These are phyloP conservation scores for Ectemnius continuus DNA, from an alignment of 2,888 invertebrate genomes.

Conservation along the genomic window DNA sequence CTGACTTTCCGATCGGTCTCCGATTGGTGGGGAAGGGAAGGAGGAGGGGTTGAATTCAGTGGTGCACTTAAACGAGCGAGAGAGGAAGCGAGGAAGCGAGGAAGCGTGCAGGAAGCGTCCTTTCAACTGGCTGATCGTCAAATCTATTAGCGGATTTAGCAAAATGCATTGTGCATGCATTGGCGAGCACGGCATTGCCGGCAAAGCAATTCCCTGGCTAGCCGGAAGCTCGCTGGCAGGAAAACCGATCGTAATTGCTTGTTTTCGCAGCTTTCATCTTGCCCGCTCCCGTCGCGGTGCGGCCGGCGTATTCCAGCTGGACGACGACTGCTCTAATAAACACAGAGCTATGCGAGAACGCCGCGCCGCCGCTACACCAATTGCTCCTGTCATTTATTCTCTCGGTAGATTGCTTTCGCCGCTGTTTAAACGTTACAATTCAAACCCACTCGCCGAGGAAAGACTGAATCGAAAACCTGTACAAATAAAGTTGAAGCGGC, in stretches of 20 bases:
- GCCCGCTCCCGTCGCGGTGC: no score
- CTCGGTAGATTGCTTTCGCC: no score
- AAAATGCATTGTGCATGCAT: slow-evolving; percentile 18
- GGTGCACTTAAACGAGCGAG: slow-evolving; percentile 8
- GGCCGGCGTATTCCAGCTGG: slow-evolving; percentile 7
- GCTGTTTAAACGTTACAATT: no score
- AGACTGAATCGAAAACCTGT: no score
- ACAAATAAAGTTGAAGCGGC: no score
- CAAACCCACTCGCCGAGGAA: no score
- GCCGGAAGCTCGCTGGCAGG: background rate
- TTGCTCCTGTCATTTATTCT: no score
- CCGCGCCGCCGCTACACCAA: no score
- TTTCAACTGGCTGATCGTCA: slow-evolving; percentile 8
- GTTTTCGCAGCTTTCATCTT: slow-evolving; percentile 27
- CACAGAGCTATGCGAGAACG: slow-evolving; percentile 8
- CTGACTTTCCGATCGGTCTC: no score
- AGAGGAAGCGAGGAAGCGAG: background rate
- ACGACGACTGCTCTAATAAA: slow-evolving; percentile 19
- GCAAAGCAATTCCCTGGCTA: slow-evolving; percentile 12
- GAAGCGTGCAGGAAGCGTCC: slow-evolving; percentile 9
- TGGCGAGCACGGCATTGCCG: background rate
- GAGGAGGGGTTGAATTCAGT: no score
- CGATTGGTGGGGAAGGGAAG: slow-evolving; percentile 20
- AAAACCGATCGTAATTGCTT: slow-evolving; percentile 26
- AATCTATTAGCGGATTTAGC: background rate